Evolutionary conservation across 2,797 vertebrate genomes (phyloP).

Genomic region (Phalanger gymnotis): DNA sequence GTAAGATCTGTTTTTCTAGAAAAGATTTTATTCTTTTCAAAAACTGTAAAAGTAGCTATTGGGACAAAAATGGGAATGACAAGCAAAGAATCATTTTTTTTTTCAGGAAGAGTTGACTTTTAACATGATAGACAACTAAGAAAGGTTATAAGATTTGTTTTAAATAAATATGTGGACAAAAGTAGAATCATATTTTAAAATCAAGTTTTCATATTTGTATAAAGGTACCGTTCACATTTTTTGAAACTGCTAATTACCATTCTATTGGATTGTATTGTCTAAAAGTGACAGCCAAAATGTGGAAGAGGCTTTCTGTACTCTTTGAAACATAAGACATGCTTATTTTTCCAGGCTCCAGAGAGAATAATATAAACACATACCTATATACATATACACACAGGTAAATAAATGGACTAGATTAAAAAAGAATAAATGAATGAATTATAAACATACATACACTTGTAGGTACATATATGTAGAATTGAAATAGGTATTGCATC

Average conservation of each 20-base stretch:
- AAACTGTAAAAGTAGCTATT: not conserved
- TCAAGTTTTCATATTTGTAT: not conserved
- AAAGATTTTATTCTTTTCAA: not conserved
- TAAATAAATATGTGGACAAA: not conserved
- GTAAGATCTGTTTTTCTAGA: not conserved
- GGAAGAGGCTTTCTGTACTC: not conserved
- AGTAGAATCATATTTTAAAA: not conserved
- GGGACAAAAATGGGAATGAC: not conserved
- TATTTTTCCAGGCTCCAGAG: not conserved
- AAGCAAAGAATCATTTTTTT: not conserved
- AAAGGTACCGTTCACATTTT: not conserved
- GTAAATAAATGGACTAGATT: not conserved
- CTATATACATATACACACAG: not conserved
- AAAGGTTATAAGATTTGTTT: not conserved
- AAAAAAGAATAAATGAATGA: not conserved
- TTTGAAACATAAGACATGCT: not conserved
- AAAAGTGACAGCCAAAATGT: not conserved
- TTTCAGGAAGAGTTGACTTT: not conserved
- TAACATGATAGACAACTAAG: not conserved
- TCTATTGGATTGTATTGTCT: not conserved
- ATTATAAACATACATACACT: not conserved
- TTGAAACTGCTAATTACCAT: not conserved
- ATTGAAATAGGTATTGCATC: not conserved
- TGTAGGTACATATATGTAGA: not conserved
- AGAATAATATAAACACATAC: not conserved